Evolutionary conservation across 37 sponge, comb jelly and placozoan species (phyloP).

Genomic region (Beroe forskalii): DNA sequence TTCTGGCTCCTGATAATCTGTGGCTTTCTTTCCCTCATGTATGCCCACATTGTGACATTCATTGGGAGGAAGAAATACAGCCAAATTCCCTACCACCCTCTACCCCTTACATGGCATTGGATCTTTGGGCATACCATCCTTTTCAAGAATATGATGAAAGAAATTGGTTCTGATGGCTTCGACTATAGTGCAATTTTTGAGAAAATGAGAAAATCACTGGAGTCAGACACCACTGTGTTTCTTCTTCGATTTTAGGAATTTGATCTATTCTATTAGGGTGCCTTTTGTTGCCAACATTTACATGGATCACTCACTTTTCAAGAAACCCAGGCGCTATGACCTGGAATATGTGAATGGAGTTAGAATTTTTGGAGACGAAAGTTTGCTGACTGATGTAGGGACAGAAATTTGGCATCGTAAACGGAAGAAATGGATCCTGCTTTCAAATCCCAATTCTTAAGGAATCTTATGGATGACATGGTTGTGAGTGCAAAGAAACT

Average conservation of each 20-base stretch:
- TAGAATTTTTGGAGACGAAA: not conserved
- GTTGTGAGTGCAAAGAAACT: not conserved
- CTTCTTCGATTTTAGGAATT: too few relatives aligned
- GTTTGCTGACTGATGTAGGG: not conserved
- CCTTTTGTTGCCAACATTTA: not conserved
- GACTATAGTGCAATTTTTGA: not conserved
- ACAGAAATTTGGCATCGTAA: not conserved
- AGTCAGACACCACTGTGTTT: not conserved
- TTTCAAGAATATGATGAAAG: not conserved
- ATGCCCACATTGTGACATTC: too few relatives aligned
- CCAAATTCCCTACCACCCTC: not conserved
- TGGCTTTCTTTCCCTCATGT: too few relatives aligned
- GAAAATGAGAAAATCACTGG: not conserved
- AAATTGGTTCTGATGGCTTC: not conserved
- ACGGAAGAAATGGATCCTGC: slow-evolving; percentile 10
- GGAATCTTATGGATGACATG: not conserved
- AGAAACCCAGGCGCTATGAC: not conserved
- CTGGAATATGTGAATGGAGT: not conserved
- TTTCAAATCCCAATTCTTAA: not conserved
- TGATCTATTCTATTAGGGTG: not conserved
- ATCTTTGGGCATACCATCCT: not conserved
- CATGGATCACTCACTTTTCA: not conserved
- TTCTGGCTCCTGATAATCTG: too few relatives aligned
- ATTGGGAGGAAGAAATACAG: too few relatives aligned
- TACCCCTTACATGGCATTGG: not conserved